phyloP scores from a whole-genome alignment of 2,113 vertebrate genomes.

The Urocynchramus pylzowi region DNA sequence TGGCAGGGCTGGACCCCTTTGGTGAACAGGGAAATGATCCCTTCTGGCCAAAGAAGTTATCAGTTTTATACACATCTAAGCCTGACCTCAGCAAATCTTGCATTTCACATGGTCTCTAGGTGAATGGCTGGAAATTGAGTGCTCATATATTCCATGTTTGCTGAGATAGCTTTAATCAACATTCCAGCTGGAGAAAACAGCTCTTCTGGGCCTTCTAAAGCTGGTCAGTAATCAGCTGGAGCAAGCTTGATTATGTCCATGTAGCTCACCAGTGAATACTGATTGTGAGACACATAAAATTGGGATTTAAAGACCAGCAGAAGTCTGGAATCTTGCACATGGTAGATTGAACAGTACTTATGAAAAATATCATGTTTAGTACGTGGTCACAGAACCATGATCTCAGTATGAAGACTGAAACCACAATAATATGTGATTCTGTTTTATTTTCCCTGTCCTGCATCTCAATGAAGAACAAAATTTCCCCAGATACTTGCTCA shows the following conservation, averaged over 20 bases:
- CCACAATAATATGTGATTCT: background rate
- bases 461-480: background rate
- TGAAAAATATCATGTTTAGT: background rate
- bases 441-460: background rate
- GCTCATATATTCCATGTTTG: background rate
- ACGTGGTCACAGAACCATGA: background rate
- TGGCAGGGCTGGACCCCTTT: background rate
- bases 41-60: background rate
- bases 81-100: background rate
- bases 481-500: background rate
- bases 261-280: conserved; percentile 4
- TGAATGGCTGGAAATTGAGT: background rate
- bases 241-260: background rate
- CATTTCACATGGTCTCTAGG: background rate
- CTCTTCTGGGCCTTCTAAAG: background rate
- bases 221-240: background rate
- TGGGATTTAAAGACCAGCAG: background rate
- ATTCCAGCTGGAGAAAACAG: conserved; percentile 22
- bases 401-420: background rate
- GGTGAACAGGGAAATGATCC: background rate
- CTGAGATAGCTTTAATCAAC: background rate
- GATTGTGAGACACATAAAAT: background rate
- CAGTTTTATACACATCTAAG: background rate
- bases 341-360: background rate
- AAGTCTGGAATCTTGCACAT: background rate